A percentile compares a stretch with the other conserved stretches of the same genome.
These are phyloP conservation scores for Ceratina australensis DNA, from an alignment of 1,140 invertebrate species.

Conservation along the genomic window DNA sequence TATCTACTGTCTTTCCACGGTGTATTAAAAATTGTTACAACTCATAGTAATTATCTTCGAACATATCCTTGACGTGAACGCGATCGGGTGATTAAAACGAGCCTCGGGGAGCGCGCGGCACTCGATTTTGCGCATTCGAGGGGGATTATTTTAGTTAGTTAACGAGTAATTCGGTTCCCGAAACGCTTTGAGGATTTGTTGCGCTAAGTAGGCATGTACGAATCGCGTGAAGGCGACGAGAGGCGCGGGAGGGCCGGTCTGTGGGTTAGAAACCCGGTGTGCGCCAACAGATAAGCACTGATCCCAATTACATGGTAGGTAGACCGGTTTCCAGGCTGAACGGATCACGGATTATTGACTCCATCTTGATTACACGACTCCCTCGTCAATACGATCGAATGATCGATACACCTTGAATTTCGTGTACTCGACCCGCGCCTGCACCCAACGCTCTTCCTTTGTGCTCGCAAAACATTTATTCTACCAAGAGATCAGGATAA, in stretches of 20 bases:
- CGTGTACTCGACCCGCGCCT: conserved; percentile 13
- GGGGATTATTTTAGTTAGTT: conserved; percentile 4
- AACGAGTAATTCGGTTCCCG: neutral
- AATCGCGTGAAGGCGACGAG: conserved; percentile 40
- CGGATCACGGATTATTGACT: conserved; percentile 78
- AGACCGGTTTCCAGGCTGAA: conserved; percentile 68
- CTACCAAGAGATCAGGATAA: neutral
- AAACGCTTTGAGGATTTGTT: conserved; percentile 40
- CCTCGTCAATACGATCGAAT: conserved; percentile 52
- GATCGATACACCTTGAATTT: conserved; percentile 59
- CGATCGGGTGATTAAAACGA: too few species aligned
- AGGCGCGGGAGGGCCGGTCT: conserved; percentile 35
- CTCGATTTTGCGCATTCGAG: neutral
- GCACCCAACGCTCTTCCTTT: neutral
- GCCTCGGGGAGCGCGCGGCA: too few species aligned
- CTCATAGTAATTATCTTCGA: too few species aligned
- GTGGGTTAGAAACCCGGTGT: conserved; percentile 62
- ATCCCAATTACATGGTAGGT: conserved; percentile 76
- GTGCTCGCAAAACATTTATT: neutral
- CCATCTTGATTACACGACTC: conserved; percentile 61
- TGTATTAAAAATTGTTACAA: too few species aligned
- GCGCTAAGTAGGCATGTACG: conserved; percentile 42
- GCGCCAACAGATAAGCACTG: conserved; percentile 76
- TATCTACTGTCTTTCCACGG: too few species aligned
- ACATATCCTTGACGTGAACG: too few species aligned